phyloP scores from a whole-genome alignment of 2,113 vertebrate species.

The Egretta garzetta region DNA sequence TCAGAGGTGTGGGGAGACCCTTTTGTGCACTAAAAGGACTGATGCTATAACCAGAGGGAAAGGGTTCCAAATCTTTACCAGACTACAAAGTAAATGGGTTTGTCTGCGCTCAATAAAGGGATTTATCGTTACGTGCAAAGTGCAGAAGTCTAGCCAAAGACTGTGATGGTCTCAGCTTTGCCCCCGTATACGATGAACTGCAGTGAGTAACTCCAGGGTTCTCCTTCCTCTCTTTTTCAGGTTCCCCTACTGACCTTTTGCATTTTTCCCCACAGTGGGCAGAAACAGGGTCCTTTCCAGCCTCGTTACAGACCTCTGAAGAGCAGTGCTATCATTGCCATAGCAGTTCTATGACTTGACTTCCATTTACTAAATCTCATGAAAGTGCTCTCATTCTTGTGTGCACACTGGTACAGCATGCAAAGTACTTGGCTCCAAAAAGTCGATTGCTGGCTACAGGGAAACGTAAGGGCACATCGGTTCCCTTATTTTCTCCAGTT shows the following conservation, averaged over 20 bases:
- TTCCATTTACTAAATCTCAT: neutral
- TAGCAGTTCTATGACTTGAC: neutral
- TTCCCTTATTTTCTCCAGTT: constrained; percentile 2
- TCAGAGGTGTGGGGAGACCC: neutral
- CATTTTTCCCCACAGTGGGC: neutral
- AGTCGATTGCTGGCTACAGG: neutral
- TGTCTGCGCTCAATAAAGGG: neutral
- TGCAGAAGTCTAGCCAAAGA: neutral
- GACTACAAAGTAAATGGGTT: neutral
- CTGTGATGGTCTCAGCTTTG: neutral
- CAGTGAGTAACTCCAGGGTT: neutral
- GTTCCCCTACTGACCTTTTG: neutral
- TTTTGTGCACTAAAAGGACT: neutral
- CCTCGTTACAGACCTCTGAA: neutral
- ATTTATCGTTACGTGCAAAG: neutral
- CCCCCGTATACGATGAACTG: neutral
- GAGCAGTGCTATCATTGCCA: neutral
- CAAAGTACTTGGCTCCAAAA: constrained; percentile 8
- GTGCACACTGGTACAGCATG: neutral
- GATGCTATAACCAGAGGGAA: neutral
- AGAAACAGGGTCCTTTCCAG: neutral
- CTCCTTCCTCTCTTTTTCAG: neutral
- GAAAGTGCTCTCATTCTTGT: neutral
- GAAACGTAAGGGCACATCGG: neutral
- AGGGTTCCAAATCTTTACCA: neutral